Percentiles rank a stretch among this genome's conserved stretches.
Conservation (phyloP, 2,113 vertebrate species). For the Tringa solitaria region DNA sequence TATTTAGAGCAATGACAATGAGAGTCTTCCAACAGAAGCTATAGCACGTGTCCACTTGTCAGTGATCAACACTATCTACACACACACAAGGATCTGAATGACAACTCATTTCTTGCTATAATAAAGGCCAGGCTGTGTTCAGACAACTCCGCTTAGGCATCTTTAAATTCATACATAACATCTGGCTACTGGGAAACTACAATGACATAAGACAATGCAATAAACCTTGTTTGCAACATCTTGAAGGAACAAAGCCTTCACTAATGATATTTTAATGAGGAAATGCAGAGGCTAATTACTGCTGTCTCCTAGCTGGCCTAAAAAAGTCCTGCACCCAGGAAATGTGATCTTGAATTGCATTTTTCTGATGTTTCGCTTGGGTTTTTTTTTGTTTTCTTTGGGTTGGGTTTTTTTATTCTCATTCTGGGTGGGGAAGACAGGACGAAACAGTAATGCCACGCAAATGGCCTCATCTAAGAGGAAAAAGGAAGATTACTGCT, state of each 20-base stretch:
- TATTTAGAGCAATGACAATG: neutral
- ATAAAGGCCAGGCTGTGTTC: neutral
- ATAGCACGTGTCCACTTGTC: neutral
- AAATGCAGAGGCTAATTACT: constrained; percentile 70
- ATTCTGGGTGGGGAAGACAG: neutral
- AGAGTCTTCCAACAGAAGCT: neutral
- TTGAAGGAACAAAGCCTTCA: constrained; percentile 66
- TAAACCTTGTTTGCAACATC: constrained; percentile 46
- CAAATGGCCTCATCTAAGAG: neutral
- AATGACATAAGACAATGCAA: constrained; percentile 38
- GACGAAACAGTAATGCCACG: neutral
- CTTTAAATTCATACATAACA: neutral
- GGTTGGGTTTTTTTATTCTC: neutral
- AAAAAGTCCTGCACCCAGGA: constrained; percentile 19
- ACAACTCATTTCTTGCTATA: neutral
- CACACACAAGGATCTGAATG: neutral
- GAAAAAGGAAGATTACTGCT: neutral
- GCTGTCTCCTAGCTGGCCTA: constrained; percentile 37
- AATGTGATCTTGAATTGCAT: neutral
- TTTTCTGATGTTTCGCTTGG: neutral
- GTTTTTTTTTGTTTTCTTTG: neutral
- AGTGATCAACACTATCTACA: neutral
- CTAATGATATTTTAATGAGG: constrained; percentile 77
- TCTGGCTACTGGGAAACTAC: constrained; percentile 37
- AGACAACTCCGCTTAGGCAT: neutral